Evolutionary conservation across 2,113 vertebrate species (phyloP), one percentile per base, ranked within the genome.

Genomic region (Apaloderma vittatum): DNA sequence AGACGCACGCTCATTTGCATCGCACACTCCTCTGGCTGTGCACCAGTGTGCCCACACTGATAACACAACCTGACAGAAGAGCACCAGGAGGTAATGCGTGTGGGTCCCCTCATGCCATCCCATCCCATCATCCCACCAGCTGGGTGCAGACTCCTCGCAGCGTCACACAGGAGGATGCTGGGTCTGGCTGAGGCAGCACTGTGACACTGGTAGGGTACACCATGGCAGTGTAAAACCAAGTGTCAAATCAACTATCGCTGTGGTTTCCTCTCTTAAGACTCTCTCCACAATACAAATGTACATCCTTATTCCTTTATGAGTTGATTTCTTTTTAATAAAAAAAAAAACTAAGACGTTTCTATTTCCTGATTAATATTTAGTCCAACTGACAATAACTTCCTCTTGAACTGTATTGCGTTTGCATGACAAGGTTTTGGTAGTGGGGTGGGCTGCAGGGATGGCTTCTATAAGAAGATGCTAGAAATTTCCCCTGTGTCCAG

Each of bases 241-340:
- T 16, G 24, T n/a, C 49, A 65, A 73, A 85, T 5, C 70, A 62
- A 1, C 4, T 21, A 26, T 61, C 83, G 15, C 30, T 59, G n/a
- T 3, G 2, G 11, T 61, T 65, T 78, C 18, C 17, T 49, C 59
- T 40, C 17, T 0, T 0, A 34, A 7, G 17, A 51, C 4, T 34
- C 17, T 55, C 20, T 34, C 13, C 8, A 12, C 3, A 15, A 22
- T 8, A 59, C 36, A 78, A 62, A 45, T 22, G 4, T 14, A 45
- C 11, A 49, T 34, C 26, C 6, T 73, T 22, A 32, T 68, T 65
- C 45, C 17, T 61, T 66, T 91, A 29, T 32, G 30, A 2, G 0
- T 4, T 61, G 30, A 84, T 4, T 51, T 40, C 32, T 45, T 9
- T 24, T 78, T 84, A 37, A 2, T 71, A 5, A 15, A 49, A 74